Percentiles rank a stretch among this genome's conserved stretches.
Conservation (phyloP, 2,113 vertebrate species). For the Leptosomus discolor region DNA sequence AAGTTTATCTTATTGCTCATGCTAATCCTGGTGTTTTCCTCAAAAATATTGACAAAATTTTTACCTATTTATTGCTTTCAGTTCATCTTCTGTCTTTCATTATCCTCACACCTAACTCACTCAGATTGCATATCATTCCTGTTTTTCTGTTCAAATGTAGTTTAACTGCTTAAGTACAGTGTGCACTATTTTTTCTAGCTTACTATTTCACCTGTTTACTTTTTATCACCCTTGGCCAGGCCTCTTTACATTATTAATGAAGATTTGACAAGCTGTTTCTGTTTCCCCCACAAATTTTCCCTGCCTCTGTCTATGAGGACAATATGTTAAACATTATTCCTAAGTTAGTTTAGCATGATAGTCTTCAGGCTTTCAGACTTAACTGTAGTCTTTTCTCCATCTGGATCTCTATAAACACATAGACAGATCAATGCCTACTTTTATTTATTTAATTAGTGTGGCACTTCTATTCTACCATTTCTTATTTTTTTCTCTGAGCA, state of each 20-base stretch:
- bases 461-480: neutral
- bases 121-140: neutral
- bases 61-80: neutral
- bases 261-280: neutral
- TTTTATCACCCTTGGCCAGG: neutral
- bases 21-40: neutral
- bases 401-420: neutral
- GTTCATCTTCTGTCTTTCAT: neutral
- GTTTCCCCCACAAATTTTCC: neutral
- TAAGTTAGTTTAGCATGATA: neutral
- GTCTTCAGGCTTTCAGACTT: neutral
- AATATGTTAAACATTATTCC: neutral
- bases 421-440: neutral
- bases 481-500: neutral
- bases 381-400: neutral
- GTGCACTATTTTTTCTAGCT: neutral
- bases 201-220: neutral
- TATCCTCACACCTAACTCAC: neutral
- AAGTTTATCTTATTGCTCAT: neutral
- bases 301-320: neutral
- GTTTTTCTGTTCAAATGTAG: neutral
- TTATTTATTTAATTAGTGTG: neutral
- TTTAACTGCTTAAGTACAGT: neutral
- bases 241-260: neutral
- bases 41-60: neutral